These are phyloP conservation scores for Rhinoptilus africanus DNA, from an alignment of 2,113 vertebrate genomes.

Conservation along the genomic window DNA sequence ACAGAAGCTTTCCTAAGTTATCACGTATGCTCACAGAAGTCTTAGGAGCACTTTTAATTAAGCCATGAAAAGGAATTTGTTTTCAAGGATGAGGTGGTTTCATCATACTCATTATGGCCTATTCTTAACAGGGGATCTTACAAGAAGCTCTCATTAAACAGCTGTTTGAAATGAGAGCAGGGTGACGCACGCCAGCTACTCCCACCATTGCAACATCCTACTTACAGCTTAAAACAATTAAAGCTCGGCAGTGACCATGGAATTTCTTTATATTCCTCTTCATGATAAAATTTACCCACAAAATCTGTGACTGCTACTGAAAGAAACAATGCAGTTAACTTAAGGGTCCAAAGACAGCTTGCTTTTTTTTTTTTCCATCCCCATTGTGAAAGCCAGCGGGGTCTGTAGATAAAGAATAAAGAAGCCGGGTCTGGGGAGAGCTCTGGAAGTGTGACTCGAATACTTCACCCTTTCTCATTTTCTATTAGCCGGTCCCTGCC, in stretches of 20 bases:
- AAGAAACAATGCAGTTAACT: background rate
- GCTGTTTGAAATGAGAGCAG: background rate
- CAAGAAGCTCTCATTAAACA: slow-evolving; percentile 57
- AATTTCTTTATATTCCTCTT: background rate
- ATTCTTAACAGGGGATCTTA: slow-evolving; percentile 54
- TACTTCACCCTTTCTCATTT: background rate
- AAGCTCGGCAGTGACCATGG: background rate
- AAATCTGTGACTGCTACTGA: background rate
- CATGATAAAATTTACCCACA: background rate
- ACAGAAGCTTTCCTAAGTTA: background rate
- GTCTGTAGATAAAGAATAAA: background rate
- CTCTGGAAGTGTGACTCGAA: background rate
- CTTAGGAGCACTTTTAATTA: slow-evolving; percentile 63
- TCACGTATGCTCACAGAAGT: slow-evolving; percentile 14
- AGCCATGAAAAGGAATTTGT: slow-evolving; percentile 32
- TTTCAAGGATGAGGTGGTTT: slow-evolving; percentile 55
- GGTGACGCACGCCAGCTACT: background rate
- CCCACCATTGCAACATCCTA: background rate
- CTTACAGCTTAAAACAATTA: background rate
- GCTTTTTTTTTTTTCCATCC: background rate
- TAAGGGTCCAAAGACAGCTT: background rate
- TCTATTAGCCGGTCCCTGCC: background rate
- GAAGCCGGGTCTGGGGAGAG: background rate
- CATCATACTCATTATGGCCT: slow-evolving; percentile 44
- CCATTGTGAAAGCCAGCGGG: background rate